Evolutionary conservation across 2,113 vertebrate species (phyloP).

Genomic region (Siniperca chuatsi): DNA sequence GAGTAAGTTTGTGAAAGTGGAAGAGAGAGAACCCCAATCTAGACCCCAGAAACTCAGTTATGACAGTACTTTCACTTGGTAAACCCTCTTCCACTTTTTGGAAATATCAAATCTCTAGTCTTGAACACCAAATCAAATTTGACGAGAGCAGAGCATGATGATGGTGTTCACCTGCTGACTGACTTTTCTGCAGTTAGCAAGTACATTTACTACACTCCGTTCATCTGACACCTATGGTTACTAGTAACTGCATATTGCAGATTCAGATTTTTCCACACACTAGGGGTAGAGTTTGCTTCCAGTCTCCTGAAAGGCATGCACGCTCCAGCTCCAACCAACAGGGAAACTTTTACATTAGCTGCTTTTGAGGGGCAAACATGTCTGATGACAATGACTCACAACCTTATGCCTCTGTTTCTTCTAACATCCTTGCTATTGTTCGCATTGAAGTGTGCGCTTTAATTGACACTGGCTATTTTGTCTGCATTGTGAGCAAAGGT

Average conservation of each 20-base stretch:
- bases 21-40: not conserved
- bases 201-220: not conserved
- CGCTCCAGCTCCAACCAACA: not conserved
- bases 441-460: not conserved
- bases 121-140: not conserved
- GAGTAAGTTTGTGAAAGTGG: constrained; percentile 39
- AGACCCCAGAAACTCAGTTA: not conserved
- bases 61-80: not conserved
- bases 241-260: not conserved
- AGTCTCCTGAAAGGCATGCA: not conserved
- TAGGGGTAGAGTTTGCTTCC: not conserved
- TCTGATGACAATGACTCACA: not conserved
- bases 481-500: constrained; percentile 2
- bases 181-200: not conserved
- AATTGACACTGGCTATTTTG: constrained; percentile 9
- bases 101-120: not conserved
- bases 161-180: not conserved
- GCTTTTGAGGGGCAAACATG: constrained; percentile 13
- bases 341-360: constrained; percentile 4
- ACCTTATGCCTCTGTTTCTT: not conserved
- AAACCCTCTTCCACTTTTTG: not conserved
- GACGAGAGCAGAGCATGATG: not conserved
- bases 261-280: not conserved
- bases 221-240: too few species aligned
- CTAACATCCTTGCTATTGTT: not conserved